A percentile compares a stretch with the other conserved stretches of the same genome.
phyloP scores from a whole-genome alignment of 1,140 invertebrate genomes.

The Papilio xuthus region DNA sequence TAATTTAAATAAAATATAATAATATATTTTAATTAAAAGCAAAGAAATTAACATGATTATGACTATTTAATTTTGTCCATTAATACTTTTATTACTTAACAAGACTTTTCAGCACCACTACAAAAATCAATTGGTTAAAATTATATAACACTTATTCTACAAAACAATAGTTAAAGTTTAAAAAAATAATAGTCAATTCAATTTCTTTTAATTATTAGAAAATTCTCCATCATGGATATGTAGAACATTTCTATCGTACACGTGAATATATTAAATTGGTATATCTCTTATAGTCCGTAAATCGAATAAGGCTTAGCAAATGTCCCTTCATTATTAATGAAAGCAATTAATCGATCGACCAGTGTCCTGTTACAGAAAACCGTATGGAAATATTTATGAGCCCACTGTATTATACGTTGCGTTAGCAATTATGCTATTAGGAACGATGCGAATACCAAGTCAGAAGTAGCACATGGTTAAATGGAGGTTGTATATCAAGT shows the following conservation, averaged over 20 bases:
- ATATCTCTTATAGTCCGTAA: not conserved
- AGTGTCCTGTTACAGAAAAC: constrained; percentile 29
- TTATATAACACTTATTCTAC: too few species aligned
- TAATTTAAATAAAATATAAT: too few species aligned
- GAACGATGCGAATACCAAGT: constrained; percentile 26
- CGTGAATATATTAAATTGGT: not conserved
- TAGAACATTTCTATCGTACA: not conserved
- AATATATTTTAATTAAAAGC: too few species aligned
- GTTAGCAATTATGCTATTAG: constrained; percentile 46
- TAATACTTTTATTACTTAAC: too few species aligned
- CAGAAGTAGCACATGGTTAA: constrained; percentile 27
- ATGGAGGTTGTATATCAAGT: constrained; percentile 30
- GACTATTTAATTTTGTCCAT: too few species aligned
- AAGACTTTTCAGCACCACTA: too few species aligned
- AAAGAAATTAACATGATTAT: too few species aligned
- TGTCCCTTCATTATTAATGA: constrained; percentile 22
- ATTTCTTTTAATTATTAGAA: too few species aligned
- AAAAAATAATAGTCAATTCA: too few species aligned
- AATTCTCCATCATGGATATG: not conserved
- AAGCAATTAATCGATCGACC: constrained; percentile 38
- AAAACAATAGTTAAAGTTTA: too few species aligned
- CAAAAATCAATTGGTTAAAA: too few species aligned
- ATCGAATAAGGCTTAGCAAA: constrained; percentile 21
- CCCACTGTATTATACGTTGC: constrained; percentile 36
- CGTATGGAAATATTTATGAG: constrained; percentile 41